These are phyloP conservation scores for Spongia lamella DNA, from an alignment of 37 sponge, comb jelly and placozoan genomes.

Conservation along the genomic window DNA sequence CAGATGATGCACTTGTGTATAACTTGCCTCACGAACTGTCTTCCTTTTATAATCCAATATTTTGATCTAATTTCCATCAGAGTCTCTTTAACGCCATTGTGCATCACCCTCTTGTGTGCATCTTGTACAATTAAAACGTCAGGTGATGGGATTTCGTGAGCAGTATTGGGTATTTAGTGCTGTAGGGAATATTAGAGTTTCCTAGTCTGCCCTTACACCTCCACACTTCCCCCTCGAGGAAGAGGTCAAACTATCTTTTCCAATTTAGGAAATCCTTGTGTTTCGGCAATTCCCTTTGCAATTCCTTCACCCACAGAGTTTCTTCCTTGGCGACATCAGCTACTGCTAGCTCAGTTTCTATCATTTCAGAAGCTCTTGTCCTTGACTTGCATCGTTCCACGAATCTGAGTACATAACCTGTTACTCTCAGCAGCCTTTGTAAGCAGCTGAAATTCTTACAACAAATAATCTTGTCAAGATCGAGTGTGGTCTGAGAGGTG, in stretches of 20 bases:
- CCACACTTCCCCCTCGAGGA: no score
- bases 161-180: slow-evolving; percentile 20
- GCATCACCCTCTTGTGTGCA: slow-evolving; percentile 4
- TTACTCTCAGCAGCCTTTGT: slow-evolving; percentile 20
- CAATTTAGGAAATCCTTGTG: not conserved
- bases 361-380: no score
- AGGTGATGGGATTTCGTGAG: slow-evolving; percentile 12
- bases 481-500: not conserved
- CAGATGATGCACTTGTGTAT: no score
- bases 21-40: no score
- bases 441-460: slow-evolving; percentile 7
- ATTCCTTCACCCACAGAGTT: not conserved
- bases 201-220: no score
- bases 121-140: not conserved
- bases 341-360: no score
- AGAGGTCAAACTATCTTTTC: slow-evolving; percentile 11
- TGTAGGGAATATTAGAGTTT: slow-evolving; percentile 5
- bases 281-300: not conserved
- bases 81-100: not conserved
- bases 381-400: slow-evolving; percentile 9
- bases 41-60: no score
- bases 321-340: not conserved
- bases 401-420: slow-evolving; percentile 5
- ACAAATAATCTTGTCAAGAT: not conserved
- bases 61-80: no score